Evolutionary conservation across 1,140 invertebrate species (phyloP).

Genomic region (Cyclargus thomasi): DNA sequence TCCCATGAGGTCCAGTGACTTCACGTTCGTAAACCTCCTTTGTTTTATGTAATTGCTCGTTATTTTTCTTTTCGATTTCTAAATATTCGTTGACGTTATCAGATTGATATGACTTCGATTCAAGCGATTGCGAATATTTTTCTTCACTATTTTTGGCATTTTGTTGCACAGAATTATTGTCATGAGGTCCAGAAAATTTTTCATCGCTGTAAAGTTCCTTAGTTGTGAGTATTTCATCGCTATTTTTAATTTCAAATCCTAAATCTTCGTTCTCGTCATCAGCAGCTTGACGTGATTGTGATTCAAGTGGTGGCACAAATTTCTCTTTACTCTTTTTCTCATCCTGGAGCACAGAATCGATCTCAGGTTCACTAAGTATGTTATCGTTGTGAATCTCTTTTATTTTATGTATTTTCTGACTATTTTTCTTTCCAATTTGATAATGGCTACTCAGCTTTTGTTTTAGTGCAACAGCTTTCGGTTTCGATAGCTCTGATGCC

Average conservation of each 20-base stretch:
- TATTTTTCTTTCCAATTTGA: slow-evolving; percentile 46
- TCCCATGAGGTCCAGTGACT: not conserved
- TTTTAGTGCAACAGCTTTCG: slow-evolving; percentile 55
- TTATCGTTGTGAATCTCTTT: not conserved
- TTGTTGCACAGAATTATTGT: not conserved
- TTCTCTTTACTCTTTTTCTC: not conserved
- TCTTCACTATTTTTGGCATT: not conserved
- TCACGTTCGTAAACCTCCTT: not conserved
- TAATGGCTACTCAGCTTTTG: slow-evolving; percentile 60
- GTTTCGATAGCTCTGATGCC: slow-evolving; percentile 48
- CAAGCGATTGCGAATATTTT: not conserved
- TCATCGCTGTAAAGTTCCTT: not conserved
- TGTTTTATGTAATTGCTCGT: not conserved
- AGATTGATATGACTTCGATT: not conserved
- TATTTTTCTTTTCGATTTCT: not conserved
- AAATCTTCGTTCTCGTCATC: too few relatives aligned
- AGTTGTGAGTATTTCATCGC: too few relatives aligned
- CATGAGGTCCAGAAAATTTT: not conserved
- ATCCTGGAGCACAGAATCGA: not conserved
- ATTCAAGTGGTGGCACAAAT: not conserved
- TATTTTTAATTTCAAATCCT: too few relatives aligned
- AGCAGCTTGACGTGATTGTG: not conserved
- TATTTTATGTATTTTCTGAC: slow-evolving; percentile 36
- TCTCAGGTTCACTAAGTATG: too few relatives aligned
- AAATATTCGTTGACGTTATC: not conserved